Evolutionary conservation across 1,140 invertebrate species (phyloP).

Genomic region (Paracyclopina nana): DNA sequence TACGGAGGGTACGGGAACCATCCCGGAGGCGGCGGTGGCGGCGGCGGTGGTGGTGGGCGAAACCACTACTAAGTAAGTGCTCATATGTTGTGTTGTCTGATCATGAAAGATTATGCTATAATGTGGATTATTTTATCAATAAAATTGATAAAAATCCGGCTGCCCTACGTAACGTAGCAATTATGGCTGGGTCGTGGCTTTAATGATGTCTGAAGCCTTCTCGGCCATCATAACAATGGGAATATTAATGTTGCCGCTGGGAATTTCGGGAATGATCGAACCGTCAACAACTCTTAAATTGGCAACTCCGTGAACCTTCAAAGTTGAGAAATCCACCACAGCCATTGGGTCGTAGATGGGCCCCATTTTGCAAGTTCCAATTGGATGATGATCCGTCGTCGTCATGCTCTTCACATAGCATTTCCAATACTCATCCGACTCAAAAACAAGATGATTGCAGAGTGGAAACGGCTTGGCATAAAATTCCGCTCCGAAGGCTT

Average conservation of each 20-base stretch:
- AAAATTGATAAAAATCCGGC: no score
- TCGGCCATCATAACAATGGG: constrained; percentile 21
- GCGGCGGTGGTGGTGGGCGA: no score
- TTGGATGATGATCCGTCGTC: constrained; percentile 26
- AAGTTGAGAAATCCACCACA: constrained; percentile 47
- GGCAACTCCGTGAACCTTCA: constrained; percentile 45
- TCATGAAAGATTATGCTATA: no score
- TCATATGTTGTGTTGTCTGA: no score
- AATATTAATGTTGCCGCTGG: constrained; percentile 26
- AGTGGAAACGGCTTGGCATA: constrained; percentile 56
- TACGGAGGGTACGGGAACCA: no score
- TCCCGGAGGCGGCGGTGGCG: no score
- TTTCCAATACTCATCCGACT: constrained; percentile 63
- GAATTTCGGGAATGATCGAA: constrained; percentile 49
- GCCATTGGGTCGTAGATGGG: constrained; percentile 40
- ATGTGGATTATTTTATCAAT: no score
- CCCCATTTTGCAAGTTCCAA: constrained; percentile 35
- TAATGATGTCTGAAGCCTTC: constrained; percentile 17
- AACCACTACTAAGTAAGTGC: no score
- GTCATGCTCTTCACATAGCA: constrained; percentile 31
- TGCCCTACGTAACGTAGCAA: no score
- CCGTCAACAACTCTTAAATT: constrained; percentile 49
- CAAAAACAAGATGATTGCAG: constrained; percentile 40
- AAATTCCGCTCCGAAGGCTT: constrained; percentile 24
- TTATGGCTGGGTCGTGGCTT: no score